Base-by-base conservation (phyloP, 2,113 vertebrate genomes). In the Onychostoma macrolepis region DNA sequence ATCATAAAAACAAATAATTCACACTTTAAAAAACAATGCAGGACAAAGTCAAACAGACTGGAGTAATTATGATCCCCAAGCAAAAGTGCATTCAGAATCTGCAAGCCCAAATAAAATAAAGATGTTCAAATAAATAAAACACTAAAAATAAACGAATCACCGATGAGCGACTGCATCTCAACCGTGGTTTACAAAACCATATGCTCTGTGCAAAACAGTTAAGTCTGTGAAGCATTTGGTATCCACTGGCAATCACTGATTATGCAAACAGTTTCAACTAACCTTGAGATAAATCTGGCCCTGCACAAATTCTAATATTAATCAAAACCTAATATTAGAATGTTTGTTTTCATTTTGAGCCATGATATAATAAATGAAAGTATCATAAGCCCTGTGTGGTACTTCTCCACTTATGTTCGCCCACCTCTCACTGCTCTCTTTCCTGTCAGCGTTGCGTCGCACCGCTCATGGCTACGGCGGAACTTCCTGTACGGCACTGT, bases 401-500 rank as follows among this genome's bases (percentile, higher is more conserved):
- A 75, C 50, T 71, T 83, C 75, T 86, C 53, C 83, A 38, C 33
- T 71, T 58, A 69, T 72, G 75, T 65, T 65, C 88, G 80, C 88
- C 88, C 88, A 89, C 88, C 88, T 26, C 56, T 19, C 26, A 4
- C 28, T 61, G 85, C 85, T 43, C 61, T 69, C 79, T 89, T 89
- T 89, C 88, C 88, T 87, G 88, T 89, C 83, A 89, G 82, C 45
- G 30, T 21, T 26, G 67, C 86, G 79, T 84, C 69, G 76, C 45
- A 79, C 38, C 41, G 24, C 28, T 81, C 63, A 77, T 36, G 50
- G 85, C 84, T 48, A 36, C 89, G 8, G 33, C 86, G 84, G 78
- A 9, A 92, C 91, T 90, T 92, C 90, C 92, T 92, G 83, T 87
- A 33, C 38, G 53, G 72, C 77, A 87, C 80, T 83, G 88, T 87